Base-by-base conservation (phyloP, 2,888 invertebrate genomes). In the Sceliomorpha sp. region DNA sequence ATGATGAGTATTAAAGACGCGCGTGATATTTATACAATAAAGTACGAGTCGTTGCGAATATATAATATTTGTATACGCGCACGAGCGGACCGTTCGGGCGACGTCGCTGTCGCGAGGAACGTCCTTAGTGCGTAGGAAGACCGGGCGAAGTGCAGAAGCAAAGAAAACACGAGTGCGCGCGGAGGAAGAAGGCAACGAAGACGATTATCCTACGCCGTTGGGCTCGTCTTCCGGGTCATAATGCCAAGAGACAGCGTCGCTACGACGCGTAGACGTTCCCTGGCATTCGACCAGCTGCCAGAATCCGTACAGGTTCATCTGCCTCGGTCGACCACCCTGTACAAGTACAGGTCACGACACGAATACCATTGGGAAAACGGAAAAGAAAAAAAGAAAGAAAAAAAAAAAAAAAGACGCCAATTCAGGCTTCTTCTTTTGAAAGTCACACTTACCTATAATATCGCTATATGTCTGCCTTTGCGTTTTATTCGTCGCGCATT, bases 161-260 rank as follows among this genome's bases (percentile, higher is more conserved):
- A 71, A 62, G 63, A 71, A 67, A 64, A 58, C 55, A 58, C 45
- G 26, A 34, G 3, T 29, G 31, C 27, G 39, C 64, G 31, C 39
- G 60, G 27, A 36, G 39, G 59, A 68, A 44, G 15, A 55, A 64
- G 50, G 59, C 50, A 62, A 71, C 71, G 48, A 56, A 68, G 73
- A 59, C 68, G 73, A 71, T 68, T 74, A 64, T 70, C 67, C 71
- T 67, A 62, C 63, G 68, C 67, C 37, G 37, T 55, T 68, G 71
- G 63, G 34, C 74, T 72, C 75, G 74, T 78, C 81, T 83, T 83
- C 81, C 83, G 80, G 82, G 79, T 84, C 76, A 76, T 85, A 84
- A 85, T 83, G 79, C 78, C 78, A 80, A 78, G 80, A 78, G 82
- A 83, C 84, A 81, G 72, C 78, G 78, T 78, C 79, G 77, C 68